Evolutionary conservation across 2,797 vertebrate genomes (phyloP).

Genomic region (Parauchenoglanis ngamensis): DNA sequence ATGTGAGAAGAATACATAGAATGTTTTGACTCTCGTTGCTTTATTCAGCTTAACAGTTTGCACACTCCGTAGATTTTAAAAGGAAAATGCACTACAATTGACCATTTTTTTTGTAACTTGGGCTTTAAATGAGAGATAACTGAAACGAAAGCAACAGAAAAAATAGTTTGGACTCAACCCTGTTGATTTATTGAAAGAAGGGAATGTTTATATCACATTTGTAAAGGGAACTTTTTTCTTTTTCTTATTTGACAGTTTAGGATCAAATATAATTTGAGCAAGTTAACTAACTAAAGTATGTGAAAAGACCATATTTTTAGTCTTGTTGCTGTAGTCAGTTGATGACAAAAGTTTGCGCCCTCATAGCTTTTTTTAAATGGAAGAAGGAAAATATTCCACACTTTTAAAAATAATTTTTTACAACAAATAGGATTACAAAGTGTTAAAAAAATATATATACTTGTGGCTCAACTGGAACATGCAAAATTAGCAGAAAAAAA

Average conservation of each 20-base stretch:
- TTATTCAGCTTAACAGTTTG: not conserved
- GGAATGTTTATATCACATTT: not conserved
- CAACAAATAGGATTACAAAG: no score
- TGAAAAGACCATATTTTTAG: not conserved
- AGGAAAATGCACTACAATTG: not conserved
- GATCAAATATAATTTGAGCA: not conserved
- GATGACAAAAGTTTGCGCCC: not conserved
- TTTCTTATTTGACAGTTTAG: not conserved
- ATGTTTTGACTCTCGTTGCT: not conserved
- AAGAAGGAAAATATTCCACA: not conserved
- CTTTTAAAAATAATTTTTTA: no score
- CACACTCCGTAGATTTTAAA: not conserved
- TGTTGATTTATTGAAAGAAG: not conserved
- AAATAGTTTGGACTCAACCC: not conserved
- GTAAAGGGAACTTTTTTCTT: not conserved
- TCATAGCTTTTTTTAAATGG: not conserved
- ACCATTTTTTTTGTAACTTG: not conserved
- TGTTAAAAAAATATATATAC: no score
- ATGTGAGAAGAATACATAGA: not conserved
- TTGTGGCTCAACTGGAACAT: not conserved
- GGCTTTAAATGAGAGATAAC: not conserved
- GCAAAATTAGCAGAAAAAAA: not conserved
- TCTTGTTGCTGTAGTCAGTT: not conserved
- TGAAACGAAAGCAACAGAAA: not conserved
- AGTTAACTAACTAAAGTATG: not conserved